These are phyloP conservation scores for Chromis chromis DNA, from an alignment of 2,797 vertebrate species.

Conservation along the genomic window DNA sequence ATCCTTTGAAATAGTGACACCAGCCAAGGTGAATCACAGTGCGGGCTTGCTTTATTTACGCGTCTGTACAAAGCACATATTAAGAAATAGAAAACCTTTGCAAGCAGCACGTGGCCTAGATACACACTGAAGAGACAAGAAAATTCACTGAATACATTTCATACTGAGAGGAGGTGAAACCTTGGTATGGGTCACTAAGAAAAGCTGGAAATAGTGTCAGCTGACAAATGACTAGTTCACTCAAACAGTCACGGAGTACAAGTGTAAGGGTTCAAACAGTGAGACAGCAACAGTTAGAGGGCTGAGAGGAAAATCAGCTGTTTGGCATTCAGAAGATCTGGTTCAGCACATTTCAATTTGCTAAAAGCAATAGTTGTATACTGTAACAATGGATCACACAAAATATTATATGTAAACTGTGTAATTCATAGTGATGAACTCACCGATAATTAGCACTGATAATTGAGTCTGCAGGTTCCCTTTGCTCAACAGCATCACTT, in stretches of 20 bases:
- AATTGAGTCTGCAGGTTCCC: not conserved
- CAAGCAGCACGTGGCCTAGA: not conserved
- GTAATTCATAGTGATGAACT: not conserved
- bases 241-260: not conserved
- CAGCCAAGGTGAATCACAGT: not conserved
- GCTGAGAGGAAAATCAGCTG: not conserved
- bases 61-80: not conserved
- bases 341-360: not conserved
- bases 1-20: constrained; percentile 9
- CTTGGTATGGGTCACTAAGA: not conserved
- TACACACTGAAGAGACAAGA: not conserved
- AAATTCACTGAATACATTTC: not conserved
- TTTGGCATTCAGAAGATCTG: not conserved
- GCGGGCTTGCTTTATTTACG: constrained; percentile 13
- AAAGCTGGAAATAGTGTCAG: not conserved
- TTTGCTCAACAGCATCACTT: not conserved
- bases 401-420: not conserved
- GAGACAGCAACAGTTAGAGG: not conserved
- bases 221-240: not conserved
- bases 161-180: not conserved
- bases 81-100: not conserved
- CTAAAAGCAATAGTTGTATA: not conserved
- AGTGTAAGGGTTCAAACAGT: not conserved
- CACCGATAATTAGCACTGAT: not conserved
- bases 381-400: not conserved